Conservation (phyloP, 2,797 vertebrate species). For the Echeneis naucrates region DNA sequence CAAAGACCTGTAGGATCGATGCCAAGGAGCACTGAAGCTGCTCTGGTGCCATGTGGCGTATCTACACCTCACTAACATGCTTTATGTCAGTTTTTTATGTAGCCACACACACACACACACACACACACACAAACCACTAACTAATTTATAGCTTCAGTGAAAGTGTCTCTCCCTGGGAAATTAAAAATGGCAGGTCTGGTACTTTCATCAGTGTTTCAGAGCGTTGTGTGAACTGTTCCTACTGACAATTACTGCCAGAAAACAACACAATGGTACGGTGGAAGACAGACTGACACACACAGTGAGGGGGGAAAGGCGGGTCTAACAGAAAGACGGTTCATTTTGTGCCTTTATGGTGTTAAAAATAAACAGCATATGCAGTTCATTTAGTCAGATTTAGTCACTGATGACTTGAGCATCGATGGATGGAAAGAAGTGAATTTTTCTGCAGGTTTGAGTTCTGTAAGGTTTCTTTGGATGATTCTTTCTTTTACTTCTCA, state of each 20-base stretch:
- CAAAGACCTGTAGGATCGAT: too few relatives aligned
- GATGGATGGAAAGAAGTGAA: not conserved
- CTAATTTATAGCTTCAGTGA: constrained; percentile 39
- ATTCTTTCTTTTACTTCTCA: constrained; percentile 6
- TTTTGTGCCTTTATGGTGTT: not conserved
- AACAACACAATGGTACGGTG: constrained; percentile 11
- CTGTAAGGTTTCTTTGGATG: not conserved
- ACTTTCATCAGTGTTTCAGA: constrained; percentile 42
- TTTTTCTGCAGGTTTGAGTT: not conserved
- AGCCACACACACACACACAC: too few relatives aligned
- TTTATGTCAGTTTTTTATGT: too few relatives aligned
- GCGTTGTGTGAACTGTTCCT: constrained; percentile 30
- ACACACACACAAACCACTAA: not conserved
- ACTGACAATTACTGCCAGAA: constrained; percentile 24
- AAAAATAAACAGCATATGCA: not conserved
- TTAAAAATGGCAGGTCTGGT: constrained; percentile 26
- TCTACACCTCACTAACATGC: too few relatives aligned
- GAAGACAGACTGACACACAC: constrained; percentile 2
- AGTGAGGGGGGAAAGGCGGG: constrained; percentile 1
- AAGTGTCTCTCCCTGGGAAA: constrained; percentile 35
- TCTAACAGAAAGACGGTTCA: constrained; percentile 3
- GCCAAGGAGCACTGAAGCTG: too few relatives aligned
- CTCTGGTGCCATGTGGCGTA: too few relatives aligned
- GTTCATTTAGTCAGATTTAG: not conserved
- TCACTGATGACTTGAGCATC: not conserved